phyloP scores from a whole-genome alignment of 2,888 invertebrate genomes.

The Drosophila silvestris region DNA sequence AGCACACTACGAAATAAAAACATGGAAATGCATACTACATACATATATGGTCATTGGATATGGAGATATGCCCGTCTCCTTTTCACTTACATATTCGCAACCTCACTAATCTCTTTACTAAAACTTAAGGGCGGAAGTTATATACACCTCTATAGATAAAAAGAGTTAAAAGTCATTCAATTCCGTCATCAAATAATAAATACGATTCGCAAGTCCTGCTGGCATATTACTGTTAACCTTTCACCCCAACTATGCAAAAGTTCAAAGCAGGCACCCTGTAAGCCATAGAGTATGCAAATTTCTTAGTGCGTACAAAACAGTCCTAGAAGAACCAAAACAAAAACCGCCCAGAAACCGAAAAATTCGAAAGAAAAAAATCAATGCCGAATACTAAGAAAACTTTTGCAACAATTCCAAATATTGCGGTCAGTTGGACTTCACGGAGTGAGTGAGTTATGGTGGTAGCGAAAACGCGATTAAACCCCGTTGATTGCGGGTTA shows the following conservation, averaged over 20 bases:
- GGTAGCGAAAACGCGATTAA: constrained; percentile 58
- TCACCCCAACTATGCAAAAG: constrained; percentile 13
- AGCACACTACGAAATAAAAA: background rate
- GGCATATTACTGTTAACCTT: constrained; percentile 14
- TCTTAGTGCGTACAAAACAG: constrained; percentile 60
- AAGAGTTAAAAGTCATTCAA: background rate
- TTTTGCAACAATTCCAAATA: constrained; percentile 48
- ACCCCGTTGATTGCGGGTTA: constrained; percentile 68
- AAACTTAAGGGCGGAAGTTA: background rate
- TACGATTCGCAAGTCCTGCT: background rate
- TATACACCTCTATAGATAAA: background rate
- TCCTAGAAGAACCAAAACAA: constrained; percentile 36
- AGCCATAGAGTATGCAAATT: constrained; percentile 63
- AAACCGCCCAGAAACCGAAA: constrained; percentile 23
- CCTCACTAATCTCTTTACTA: background rate
- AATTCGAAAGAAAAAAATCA: constrained; percentile 60
- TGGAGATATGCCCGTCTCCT: background rate
- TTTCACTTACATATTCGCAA: background rate
- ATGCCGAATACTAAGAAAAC: constrained; percentile 49
- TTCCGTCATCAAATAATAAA: background rate
- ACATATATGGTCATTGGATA: background rate
- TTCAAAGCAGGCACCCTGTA: constrained; percentile 37
- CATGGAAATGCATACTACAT: background rate
- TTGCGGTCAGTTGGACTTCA: constrained; percentile 47
- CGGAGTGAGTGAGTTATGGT: constrained; percentile 8